phyloP scores from a whole-genome alignment of 1,140 invertebrate genomes.

The Tetramorium alpestre region DNA sequence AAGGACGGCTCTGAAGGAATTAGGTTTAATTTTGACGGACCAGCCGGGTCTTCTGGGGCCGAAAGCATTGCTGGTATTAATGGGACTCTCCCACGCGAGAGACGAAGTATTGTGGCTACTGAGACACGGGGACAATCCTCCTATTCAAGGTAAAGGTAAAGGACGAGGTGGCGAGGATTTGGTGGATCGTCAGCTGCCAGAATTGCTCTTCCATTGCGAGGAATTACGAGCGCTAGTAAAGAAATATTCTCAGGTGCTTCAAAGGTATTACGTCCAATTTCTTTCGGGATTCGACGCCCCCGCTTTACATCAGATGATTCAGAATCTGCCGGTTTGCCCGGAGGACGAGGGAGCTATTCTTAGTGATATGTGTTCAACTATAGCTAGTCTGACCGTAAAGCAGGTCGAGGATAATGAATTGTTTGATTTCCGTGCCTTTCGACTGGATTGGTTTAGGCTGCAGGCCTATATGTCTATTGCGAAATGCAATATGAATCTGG shows the following conservation, averaged over 20 bases:
- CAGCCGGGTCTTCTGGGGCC: constrained; percentile 98
- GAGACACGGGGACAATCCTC: constrained; percentile 98
- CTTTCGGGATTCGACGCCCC: constrained; percentile 98
- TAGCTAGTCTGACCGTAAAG: constrained; percentile 95
- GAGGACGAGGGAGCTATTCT: constrained; percentile 98
- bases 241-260: constrained; percentile 98
- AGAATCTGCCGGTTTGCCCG: constrained; percentile 93
- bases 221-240: constrained; percentile 96
- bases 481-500: constrained; percentile 93
- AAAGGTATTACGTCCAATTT: constrained; percentile 99
- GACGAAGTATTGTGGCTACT: constrained; percentile 99
- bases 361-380: constrained; percentile 96
- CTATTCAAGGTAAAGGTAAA: constrained; percentile 93
- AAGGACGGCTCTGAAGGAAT: constrained; percentile 97
- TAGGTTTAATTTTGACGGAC: constrained; percentile 98
- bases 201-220: constrained; percentile 99
- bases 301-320: constrained; percentile 95
- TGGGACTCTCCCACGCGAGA: constrained; percentile 96
- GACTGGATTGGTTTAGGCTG: constrained; percentile 98
- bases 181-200: constrained; percentile 97
- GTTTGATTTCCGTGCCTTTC: constrained; percentile 97
- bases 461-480: constrained; percentile 97
- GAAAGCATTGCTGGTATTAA: constrained; percentile 98
- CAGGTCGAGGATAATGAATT: constrained; percentile 98
- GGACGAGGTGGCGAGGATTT: constrained; percentile 95